Base-by-base conservation (phyloP, 2,113 vertebrate species). In the Gambusia holbrooki region DNA sequence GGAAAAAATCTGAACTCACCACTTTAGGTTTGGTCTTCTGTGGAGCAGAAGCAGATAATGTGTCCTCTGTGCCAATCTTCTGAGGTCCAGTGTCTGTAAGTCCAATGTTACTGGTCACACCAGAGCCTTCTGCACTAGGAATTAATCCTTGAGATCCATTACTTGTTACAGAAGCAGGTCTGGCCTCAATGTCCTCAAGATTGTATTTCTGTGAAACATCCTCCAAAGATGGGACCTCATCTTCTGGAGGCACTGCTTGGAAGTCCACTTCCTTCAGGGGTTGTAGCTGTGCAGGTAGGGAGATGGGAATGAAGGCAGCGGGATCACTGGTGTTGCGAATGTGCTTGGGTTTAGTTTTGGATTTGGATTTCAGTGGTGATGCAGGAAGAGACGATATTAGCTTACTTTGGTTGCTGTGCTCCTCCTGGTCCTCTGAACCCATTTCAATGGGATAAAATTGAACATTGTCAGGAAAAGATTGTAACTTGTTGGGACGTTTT, bases 321-420 rank as follows among this genome's bases (percentile, higher is more conserved):
- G 97, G 97, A 77, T 98, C 97, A 0, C 97, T 98, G 69, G 96
- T 92, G 71, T 99, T 97, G 64, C 96, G 95, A 29, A 97, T 51
- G 1, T 98, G 97, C 66, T 96, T 97, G 79, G 92, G 83, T 82
- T 94, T 95, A 76, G 80, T 62, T 11, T 42, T 91, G 71, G 88
- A 79, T 12, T 81, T 3, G 71, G 89, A 79, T 12, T 81, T 3
- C 0, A 94, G 3, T 67, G 86, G 84, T 0, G 35, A 84, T 66
- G 69, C 54, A 1, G 79, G 81, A 73, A 76, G 85, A 80, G 87
- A 86, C 45, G 86, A 65, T 22, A 70, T 69, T 51, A 84, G 68
- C 66, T 85, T 51, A 0, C 25, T 62, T 35, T 74, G 73, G 42
- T 73, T 28, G 0, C 67, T 74, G 19, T 45, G 64, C 48, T 81